Conservation (phyloP, 2,113 vertebrate species). For the Craseonycteris thonglongyai region DNA sequence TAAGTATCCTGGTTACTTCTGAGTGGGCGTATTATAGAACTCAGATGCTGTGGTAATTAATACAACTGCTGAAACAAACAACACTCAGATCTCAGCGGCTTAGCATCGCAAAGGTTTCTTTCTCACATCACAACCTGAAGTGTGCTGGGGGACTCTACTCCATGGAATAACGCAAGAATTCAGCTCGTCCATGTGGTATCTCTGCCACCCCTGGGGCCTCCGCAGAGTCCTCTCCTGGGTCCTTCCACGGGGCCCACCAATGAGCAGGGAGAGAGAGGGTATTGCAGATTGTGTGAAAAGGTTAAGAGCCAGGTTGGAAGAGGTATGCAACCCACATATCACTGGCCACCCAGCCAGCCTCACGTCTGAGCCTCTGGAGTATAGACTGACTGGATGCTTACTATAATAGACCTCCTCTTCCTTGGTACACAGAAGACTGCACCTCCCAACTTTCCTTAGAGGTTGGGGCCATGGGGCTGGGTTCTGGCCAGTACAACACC, state of each 20-base stretch:
- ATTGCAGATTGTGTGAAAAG: not conserved
- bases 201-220: not conserved
- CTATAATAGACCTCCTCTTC: not conserved
- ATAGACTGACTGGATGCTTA: not conserved
- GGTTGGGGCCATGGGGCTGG: not conserved
- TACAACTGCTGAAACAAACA: not conserved
- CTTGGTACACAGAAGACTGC: not conserved
- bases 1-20: not conserved
- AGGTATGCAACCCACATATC: fast-evolving
- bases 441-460: not conserved
- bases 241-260: not conserved
- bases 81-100: not conserved
- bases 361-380: not conserved
- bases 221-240: not conserved
- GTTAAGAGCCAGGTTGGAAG: not conserved
- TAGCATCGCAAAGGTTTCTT: not conserved
- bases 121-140: not conserved
- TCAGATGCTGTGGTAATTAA: not conserved
- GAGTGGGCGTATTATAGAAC: not conserved
- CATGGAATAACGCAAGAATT: not conserved
- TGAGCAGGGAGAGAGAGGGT: not conserved
- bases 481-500: not conserved
- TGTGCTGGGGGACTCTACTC: not conserved
- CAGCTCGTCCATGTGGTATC: not conserved
- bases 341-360: not conserved